Evolutionary conservation across 2,797 vertebrate genomes (phyloP).

Genomic region (Bradypus variegatus): DNA sequence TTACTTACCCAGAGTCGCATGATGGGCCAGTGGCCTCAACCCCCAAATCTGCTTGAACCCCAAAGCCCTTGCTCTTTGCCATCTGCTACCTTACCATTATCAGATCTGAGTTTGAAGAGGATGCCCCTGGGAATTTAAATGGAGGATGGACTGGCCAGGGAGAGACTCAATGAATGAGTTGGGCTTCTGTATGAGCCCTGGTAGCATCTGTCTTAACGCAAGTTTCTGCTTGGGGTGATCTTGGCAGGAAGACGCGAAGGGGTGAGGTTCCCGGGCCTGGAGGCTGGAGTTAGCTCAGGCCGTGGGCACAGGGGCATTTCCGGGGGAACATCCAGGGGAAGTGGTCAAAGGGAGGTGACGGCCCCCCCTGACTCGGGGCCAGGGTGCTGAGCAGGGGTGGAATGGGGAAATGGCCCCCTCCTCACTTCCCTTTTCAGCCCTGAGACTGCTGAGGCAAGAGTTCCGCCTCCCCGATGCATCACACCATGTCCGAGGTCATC

Average conservation of each 20-base stretch:
- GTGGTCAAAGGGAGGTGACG: neutral
- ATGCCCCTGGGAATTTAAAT: neutral
- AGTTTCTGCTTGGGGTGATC: neutral
- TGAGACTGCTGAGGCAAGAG: neutral
- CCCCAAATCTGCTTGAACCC: neutral
- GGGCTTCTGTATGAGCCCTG: neutral
- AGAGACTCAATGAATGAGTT: neutral
- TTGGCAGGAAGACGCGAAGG: neutral
- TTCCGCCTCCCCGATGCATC: neutral
- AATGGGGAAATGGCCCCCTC: neutral
- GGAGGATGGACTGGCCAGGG: neutral
- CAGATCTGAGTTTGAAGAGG: neutral
- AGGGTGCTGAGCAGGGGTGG: neutral
- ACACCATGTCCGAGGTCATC: neutral
- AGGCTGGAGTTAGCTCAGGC: neutral
- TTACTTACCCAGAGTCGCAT: neutral
- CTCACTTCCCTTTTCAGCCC: slow-evolving; percentile 45
- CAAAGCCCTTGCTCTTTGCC: neutral
- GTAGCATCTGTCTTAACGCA: neutral
- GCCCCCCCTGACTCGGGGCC: neutral
- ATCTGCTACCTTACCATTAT: rapidly evolving
- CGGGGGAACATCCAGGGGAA: slow-evolving; percentile 39
- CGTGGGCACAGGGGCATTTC: neutral
- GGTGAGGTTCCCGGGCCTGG: neutral
- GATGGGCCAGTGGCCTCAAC: neutral